These are phyloP conservation scores for Elachura formosa DNA, from an alignment of 2,113 vertebrate genomes.

Conservation along the genomic window DNA sequence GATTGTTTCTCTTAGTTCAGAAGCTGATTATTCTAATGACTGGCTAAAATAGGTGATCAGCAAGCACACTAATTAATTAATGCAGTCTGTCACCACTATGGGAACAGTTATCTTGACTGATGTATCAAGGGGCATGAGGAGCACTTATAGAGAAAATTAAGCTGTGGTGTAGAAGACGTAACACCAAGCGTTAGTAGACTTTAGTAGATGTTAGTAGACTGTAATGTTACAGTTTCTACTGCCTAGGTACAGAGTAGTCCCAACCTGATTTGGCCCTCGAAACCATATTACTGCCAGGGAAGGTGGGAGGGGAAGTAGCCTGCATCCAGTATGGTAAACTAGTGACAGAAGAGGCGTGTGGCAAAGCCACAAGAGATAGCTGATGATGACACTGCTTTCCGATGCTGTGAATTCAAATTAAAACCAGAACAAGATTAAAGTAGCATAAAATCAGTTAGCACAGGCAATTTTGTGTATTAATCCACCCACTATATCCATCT, in stretches of 20 bases:
- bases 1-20: neutral
- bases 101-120: neutral
- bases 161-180: neutral
- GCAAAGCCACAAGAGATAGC: neutral
- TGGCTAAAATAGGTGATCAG: neutral
- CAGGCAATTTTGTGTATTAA: neutral
- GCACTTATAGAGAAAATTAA: neutral
- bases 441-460: neutral
- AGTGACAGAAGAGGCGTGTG: neutral
- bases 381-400: neutral
- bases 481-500: neutral
- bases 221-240: neutral
- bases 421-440: neutral
- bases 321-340: neutral
- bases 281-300: neutral
- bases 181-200: neutral
- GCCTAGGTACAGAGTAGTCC: neutral
- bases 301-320: neutral
- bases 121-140: neutral
- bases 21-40: neutral
- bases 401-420: neutral
- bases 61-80: neutral
- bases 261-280: neutral
- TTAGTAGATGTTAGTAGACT: too few species aligned
- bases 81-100: neutral